Evolutionary conservation across 2,113 vertebrate species (phyloP).

Genomic region (Ammospiza nelsoni): DNA sequence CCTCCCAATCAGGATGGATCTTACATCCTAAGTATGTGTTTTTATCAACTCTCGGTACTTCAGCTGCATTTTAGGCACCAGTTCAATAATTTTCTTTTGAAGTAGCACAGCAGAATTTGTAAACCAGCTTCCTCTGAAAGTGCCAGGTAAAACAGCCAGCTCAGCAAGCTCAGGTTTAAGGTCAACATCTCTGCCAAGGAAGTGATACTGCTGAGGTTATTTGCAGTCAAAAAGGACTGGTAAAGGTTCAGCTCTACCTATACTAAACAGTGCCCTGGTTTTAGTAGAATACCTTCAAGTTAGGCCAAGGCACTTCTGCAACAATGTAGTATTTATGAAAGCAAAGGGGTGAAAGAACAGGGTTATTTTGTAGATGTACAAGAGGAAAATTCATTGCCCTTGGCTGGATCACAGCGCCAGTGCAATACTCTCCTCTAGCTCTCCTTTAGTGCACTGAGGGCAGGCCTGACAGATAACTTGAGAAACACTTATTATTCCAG

Average conservation of each 20-base stretch:
- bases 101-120: conserved; percentile 35
- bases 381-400: background rate
- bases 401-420: background rate
- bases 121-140: conserved; percentile 9
- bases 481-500: background rate
- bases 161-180: conserved; percentile 47
- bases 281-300: background rate
- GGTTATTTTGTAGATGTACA: background rate
- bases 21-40: background rate
- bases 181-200: conserved; percentile 46
- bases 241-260: background rate
- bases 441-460: background rate
- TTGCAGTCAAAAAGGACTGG: conserved; percentile 1
- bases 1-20: background rate
- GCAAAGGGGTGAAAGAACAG: background rate
- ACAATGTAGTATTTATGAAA: background rate
- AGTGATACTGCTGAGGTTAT: conserved; percentile 24
- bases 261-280: background rate
- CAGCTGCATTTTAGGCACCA: background rate
- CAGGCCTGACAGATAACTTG: background rate
- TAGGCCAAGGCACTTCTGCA: background rate
- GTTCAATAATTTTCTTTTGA: conserved; percentile 19
- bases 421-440: background rate
- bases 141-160: conserved; percentile 37
- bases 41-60: background rate